A percentile compares a stretch with the other conserved stretches of the same genome.
These are phyloP conservation scores for Lithobates pipiens DNA, from an alignment of 2,797 vertebrate genomes.

Conservation along the genomic window DNA sequence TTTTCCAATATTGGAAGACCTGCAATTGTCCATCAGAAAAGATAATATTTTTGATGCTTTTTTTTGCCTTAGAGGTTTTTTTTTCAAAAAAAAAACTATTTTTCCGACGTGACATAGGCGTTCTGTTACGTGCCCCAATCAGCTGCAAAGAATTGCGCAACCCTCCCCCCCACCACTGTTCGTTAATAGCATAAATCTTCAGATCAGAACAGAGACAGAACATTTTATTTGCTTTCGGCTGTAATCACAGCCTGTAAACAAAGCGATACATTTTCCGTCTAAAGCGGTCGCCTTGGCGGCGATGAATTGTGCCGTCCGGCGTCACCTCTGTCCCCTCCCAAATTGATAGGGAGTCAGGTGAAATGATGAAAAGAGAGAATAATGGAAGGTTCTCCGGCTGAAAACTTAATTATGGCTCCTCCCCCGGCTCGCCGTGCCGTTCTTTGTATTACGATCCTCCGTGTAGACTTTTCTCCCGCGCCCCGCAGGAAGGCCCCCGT, in stretches of 20 bases:
- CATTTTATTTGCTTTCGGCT: background rate
- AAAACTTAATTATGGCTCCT: conserved; percentile 40
- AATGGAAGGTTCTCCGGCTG: conserved; percentile 47
- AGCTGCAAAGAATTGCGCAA: too few relatives aligned
- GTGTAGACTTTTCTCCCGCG: conserved; percentile 71
- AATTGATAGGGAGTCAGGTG: conserved; percentile 55
- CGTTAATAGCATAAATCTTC: too few relatives aligned
- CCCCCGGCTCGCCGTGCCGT: conserved; percentile 67
- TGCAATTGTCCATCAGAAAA: too few relatives aligned
- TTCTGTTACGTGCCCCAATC: too few relatives aligned
- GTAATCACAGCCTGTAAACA: conserved; percentile 51
- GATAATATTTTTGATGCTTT: too few relatives aligned
- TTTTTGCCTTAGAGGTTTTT: too few relatives aligned
- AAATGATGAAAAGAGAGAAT: conserved; percentile 49
- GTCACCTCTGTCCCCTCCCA: conserved; percentile 29
- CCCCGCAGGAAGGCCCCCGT: conserved; percentile 73
- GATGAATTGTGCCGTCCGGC: conserved; percentile 3
- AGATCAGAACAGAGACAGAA: background rate
- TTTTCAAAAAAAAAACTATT: too few relatives aligned
- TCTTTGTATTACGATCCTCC: conserved; percentile 69
- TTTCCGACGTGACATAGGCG: too few relatives aligned
- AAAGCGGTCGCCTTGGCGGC: background rate
- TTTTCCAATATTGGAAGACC: too few relatives aligned
- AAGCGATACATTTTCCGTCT: conserved; percentile 31
- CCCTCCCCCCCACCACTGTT: too few relatives aligned